These are phyloP conservation scores for Pelmatolapia mariae DNA, from an alignment of 2,113 vertebrate species.

Conservation along the genomic window DNA sequence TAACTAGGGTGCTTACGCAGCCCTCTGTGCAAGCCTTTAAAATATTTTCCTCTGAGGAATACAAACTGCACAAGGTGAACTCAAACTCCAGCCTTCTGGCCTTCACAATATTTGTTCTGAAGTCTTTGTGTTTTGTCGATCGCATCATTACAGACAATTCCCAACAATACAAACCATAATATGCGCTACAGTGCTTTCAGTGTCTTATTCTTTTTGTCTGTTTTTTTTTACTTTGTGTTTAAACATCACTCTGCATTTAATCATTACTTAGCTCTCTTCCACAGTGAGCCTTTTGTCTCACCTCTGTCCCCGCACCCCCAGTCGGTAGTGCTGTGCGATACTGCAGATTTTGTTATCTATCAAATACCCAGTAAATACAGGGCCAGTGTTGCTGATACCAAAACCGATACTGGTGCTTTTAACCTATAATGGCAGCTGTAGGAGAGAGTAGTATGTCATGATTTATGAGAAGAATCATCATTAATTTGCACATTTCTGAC, in stretches of 20 bases:
- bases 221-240: not conserved
- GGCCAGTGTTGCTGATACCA: not conserved
- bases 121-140: not conserved
- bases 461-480: not conserved
- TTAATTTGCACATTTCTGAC: not conserved
- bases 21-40: not conserved
- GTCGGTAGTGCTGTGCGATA: not conserved
- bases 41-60: not conserved
- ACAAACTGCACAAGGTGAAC: not conserved
- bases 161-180: not conserved
- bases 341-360: not conserved
- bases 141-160: not conserved
- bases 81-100: not conserved
- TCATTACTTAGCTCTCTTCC: not conserved
- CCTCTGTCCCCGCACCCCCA: not conserved
- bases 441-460: not conserved
- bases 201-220: not conserved
- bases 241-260: not conserved
- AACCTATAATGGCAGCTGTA: not conserved
- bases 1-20: not conserved
- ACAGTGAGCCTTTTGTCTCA: not conserved
- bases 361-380: not conserved
- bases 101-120: not conserved
- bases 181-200: not conserved
- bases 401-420: not conserved